Conservation (phyloP, 2,888 invertebrate genomes). For the Drosophila crucigera region DNA sequence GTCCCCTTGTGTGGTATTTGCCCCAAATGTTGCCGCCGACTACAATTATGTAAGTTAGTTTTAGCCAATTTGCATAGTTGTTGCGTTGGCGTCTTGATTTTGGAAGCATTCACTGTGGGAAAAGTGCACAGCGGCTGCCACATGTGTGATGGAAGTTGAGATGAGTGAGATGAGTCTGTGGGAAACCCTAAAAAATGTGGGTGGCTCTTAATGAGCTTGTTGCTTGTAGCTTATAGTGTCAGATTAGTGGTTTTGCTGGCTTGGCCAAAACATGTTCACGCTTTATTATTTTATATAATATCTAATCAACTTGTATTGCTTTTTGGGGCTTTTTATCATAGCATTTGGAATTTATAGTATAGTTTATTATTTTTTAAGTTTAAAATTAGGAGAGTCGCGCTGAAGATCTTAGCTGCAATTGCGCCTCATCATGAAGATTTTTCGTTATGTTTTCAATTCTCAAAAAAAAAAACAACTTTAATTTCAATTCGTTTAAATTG, state of each 20-base stretch:
- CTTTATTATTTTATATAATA: background rate
- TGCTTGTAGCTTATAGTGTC: conserved; percentile 26
- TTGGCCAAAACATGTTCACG: conserved; percentile 23
- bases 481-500: background rate
- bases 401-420: background rate
- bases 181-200: conserved; percentile 75
- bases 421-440: background rate
- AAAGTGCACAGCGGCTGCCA: conserved; percentile 61
- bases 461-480: background rate
- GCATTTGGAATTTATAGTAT: background rate
- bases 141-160: conserved; percentile 29
- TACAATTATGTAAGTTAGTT: conserved; percentile 58
- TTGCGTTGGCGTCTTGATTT: conserved; percentile 71
- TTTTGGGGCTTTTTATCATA: too few species aligned
- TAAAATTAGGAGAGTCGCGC: background rate
- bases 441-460: background rate
- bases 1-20: conserved; percentile 7
- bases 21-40: conserved; percentile 40
- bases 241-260: conserved; percentile 12
- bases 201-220: conserved; percentile 75
- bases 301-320: background rate
- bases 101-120: conserved; percentile 67
- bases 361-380: background rate
- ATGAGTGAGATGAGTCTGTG: conserved; percentile 62
- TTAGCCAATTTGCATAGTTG: conserved; percentile 75